These are phyloP conservation scores for Notospermus geniculatus DNA, from an alignment of 1,140 invertebrate genomes.

Conservation along the genomic window DNA sequence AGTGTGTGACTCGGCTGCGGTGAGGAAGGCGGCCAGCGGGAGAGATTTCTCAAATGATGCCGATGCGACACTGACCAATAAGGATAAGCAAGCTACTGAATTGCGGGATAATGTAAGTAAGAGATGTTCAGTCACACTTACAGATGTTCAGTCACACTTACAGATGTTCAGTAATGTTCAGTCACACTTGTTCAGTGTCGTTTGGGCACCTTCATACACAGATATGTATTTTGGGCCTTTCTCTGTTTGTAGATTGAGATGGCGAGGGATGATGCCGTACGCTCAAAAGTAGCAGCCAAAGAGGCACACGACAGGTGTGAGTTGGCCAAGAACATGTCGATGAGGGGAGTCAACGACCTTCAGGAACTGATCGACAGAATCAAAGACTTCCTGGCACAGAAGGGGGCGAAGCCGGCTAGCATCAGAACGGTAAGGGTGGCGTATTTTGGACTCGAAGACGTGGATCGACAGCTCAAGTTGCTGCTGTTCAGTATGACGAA, in stretches of 20 bases:
- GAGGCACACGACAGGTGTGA: constrained; percentile 62
- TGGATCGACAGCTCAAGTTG: not conserved
- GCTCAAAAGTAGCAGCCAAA: constrained; percentile 62
- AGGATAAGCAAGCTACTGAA: constrained; percentile 74
- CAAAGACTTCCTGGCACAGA: constrained; percentile 71
- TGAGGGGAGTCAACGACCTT: constrained; percentile 59
- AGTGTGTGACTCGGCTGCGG: constrained; percentile 84
- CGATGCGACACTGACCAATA: constrained; percentile 72
- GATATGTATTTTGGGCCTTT: too few relatives aligned
- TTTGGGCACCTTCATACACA: too few relatives aligned
- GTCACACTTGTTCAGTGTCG: too few relatives aligned
- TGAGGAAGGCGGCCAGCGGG: constrained; percentile 81
- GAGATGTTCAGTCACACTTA: too few relatives aligned
- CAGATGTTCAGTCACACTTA: too few relatives aligned
- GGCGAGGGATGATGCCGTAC: constrained; percentile 61
- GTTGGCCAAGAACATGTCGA: constrained; percentile 62
- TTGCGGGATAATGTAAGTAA: constrained; percentile 57
- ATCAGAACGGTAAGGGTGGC: constrained; percentile 68
- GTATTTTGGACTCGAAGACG: not conserved
- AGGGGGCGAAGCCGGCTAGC: constrained; percentile 76
- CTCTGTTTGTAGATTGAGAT: constrained; percentile 60
- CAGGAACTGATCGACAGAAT: constrained; percentile 68
- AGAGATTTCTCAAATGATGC: constrained; percentile 81
- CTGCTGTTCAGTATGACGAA: not conserved
- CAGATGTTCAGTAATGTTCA: too few relatives aligned